Percentiles rank a stretch among this genome's conserved stretches.
phyloP scores from a whole-genome alignment of 2,888 invertebrate species.

The Cloeon dipterum region DNA sequence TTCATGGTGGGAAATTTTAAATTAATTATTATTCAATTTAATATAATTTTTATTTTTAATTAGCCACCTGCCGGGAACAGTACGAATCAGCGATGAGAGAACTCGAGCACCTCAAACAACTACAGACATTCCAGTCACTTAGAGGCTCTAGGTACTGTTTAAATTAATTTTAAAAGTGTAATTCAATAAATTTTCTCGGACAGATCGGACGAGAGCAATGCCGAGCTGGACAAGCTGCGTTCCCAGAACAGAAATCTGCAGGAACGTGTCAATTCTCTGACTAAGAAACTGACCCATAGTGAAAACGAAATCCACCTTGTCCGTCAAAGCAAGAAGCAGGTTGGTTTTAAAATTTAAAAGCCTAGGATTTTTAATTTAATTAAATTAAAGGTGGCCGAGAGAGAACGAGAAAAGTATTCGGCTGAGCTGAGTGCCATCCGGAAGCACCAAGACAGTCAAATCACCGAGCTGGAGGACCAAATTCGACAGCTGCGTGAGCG shows the following conservation, averaged over 20 bases:
- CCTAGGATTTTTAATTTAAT: not conserved
- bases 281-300: not conserved
- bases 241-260: not conserved
- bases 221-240: not conserved
- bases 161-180: not conserved
- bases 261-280: not conserved
- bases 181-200: not conserved
- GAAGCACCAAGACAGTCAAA: conserved; percentile 15
- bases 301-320: not conserved
- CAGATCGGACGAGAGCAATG: not conserved
- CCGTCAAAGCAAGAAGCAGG: not conserved
- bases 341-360: not conserved
- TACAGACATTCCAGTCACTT: not conserved
- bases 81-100: not conserved
- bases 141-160: not conserved
- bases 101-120: not conserved
- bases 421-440: not conserved
- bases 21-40: not conserved
- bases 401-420: not conserved
- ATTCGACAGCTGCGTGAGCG: conserved; percentile 56
- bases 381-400: not conserved
- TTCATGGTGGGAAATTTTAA: not conserved
- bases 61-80: not conserved
- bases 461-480: conserved; percentile 42
- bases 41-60: not conserved